Percentiles rank a stretch among this genome's conserved stretches.
Conservation (phyloP, 2,888 invertebrate species). For the Plusia festucae region DNA sequence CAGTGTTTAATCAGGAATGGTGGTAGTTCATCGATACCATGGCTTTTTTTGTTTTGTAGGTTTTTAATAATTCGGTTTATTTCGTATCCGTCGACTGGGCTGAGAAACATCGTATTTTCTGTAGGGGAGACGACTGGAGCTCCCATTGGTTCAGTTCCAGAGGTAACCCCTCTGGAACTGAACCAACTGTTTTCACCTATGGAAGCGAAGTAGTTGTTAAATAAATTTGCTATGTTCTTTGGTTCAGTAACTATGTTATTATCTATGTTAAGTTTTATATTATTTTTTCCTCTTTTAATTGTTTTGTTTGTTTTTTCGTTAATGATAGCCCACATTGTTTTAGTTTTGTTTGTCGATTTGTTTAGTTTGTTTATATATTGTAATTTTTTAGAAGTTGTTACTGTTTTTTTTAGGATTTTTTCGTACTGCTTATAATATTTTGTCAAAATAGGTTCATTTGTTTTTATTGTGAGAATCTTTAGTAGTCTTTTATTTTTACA, state of each 20-base stretch:
- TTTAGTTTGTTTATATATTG: slow-evolving; percentile 7
- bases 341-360: slow-evolving; percentile 11
- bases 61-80: slow-evolving; percentile 9
- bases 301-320: slow-evolving; percentile 19
- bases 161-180: too few species aligned
- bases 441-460: background rate
- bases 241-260: slow-evolving; percentile 9
- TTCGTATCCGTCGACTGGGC: background rate
- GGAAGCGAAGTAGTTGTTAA: too few species aligned
- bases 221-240: slow-evolving; percentile 12
- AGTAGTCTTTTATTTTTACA: background rate
- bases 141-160: background rate
- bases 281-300: background rate
- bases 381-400: too few species aligned
- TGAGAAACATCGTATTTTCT: slow-evolving; percentile 3
- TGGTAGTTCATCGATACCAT: slow-evolving; percentile 13
- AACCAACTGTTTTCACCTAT: too few species aligned
- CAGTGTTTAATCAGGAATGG: slow-evolving; percentile 9
- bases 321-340: slow-evolving; percentile 21
- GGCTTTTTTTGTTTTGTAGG: slow-evolving; percentile 12
- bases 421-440: background rate
- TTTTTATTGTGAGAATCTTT: background rate
- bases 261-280: slow-evolving; percentile 12
- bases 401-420: background rate
- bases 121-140: background rate